Evolutionary conservation across 64 coral and sea anemone genomes (phyloP), one percentile per base, ranked within the genome.

Genomic region (Anthopleura sola): DNA sequence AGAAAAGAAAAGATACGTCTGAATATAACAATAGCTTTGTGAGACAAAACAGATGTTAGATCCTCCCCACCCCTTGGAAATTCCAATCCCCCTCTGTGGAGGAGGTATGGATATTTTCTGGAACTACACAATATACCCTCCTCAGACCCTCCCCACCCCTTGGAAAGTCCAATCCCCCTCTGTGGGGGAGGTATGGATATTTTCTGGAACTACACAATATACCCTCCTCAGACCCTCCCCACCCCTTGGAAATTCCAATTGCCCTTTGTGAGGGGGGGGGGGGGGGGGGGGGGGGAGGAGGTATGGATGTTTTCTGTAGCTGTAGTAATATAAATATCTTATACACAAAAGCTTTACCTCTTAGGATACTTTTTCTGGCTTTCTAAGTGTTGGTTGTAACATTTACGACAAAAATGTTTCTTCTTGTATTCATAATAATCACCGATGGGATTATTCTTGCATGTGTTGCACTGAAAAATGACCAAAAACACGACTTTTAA

Each of bases 351-450:
- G n/a, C 38, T 44, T 80, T 94, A 98, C 96, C 93, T 88, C 89
- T 85, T 98, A 55, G 85, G 80, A 49, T 94, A 94, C 81, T 92
- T 94, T 24, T 58, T 78, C 94, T 84, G 90, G 37, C 55, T 86
- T 85, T 33, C 68, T 75, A 92, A 81, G 44, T 94, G 81, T 56
- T 92, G 93, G 36, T 98, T 84, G 84, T 94, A 98, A 64, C 96
- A 98, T 60, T 92, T 94, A 76, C 96, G 56, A 91, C 96, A 98
- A 37, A 98, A 78, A 53, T 94, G 86, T 82, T 92, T 91, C 53
- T 94, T 89, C 62, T 94, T 98, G 75, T 98, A 94, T 86, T 98
- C 93, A 74, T 94, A 98, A 80, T 98, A 98, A 85, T 98, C 96
- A 8, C 96, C 96, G 48, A 94, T 82, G 24, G 96, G 95, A 40